Conservation (phyloP, 2,888 invertebrate genomes). For the Oasisia sp. region DNA sequence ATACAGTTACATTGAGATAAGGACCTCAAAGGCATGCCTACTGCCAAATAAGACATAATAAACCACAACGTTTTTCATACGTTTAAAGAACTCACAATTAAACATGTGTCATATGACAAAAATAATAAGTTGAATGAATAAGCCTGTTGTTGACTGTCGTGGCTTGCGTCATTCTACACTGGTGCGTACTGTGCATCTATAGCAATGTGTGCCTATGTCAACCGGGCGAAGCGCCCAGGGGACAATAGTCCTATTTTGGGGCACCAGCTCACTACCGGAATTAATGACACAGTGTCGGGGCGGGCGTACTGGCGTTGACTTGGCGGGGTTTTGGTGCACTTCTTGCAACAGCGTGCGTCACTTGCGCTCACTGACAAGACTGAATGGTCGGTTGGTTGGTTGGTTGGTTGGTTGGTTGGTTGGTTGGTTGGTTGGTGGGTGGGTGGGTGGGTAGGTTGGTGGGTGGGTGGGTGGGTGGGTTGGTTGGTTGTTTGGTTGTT, state of each 20-base stretch:
- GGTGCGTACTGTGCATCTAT: background rate
- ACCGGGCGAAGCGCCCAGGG: background rate
- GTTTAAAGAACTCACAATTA: background rate
- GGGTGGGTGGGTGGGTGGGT: no score
- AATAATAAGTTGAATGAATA: background rate
- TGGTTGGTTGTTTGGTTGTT: no score
- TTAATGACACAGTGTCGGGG: background rate
- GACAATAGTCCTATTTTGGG: background rate
- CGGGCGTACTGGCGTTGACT: background rate
- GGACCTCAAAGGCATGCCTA: background rate
- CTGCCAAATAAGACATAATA: background rate
- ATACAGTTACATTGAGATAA: background rate
- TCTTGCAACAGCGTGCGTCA: background rate
- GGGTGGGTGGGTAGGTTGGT: no score
- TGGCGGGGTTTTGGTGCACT: background rate
- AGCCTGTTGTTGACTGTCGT: background rate
- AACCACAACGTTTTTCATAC: background rate
- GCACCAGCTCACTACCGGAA: background rate
- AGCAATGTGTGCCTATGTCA: background rate
- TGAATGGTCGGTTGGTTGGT: background rate
- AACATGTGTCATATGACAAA: background rate
- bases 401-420: no score
- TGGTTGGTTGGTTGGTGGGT: no score
- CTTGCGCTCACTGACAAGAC: background rate
- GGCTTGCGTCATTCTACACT: background rate